Base-by-base conservation (phyloP, 2,888 invertebrate genomes). In the Scaptomyza polygonia region DNA sequence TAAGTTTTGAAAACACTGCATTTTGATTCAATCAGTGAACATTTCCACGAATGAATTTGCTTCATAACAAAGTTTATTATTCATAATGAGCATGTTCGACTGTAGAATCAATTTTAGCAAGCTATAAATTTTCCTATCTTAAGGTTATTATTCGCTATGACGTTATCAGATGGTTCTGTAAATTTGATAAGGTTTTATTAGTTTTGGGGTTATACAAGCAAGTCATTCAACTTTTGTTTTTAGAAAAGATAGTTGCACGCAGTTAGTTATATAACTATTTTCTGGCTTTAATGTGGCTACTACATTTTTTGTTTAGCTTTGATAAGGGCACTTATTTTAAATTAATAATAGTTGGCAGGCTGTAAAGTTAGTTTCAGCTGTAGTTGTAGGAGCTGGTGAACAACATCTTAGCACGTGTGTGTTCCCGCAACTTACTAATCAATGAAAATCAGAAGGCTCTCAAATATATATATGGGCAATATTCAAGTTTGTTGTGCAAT, bases 361-460 rank as follows among this genome's bases (percentile, higher is more conserved):
- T 34, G 3, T 14, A 5, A 30, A n/a, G 36, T 16, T n/a, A 12
- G 5, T 2, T 1, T 32, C 12, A 11, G n/a, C 5, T 42, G 32
- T 40, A 11, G 36, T 40, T 8, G 36, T 14, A 36, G 14, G 3
- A 2, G 21, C 11, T 12, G 18, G 11, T 27, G 34, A 51, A 55
- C 32, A 47, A 29, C 18, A 32, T 5, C 11, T 8, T 30, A 30
- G 25, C 42, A n/a, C 45, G 43, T 49, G 12, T 36, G 43, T 49
- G 12, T 36, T 49, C 9, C 5, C 14, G 34, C 11, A 27, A 25
- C 3, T 55, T 18, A 61, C 16, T 71, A 74, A 77, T 80, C 85
- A 61, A 52, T 42, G 39, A 34, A 63, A 34, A 12, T 39, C n/a
- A 7, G 7, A 21, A 40, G 21, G 11, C 43, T 57, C 54, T 29